Percentiles rank a stretch among this genome's conserved stretches.
These are phyloP conservation scores for Corydoras maculifer DNA, from an alignment of 2,113 vertebrate species.

Conservation along the genomic window DNA sequence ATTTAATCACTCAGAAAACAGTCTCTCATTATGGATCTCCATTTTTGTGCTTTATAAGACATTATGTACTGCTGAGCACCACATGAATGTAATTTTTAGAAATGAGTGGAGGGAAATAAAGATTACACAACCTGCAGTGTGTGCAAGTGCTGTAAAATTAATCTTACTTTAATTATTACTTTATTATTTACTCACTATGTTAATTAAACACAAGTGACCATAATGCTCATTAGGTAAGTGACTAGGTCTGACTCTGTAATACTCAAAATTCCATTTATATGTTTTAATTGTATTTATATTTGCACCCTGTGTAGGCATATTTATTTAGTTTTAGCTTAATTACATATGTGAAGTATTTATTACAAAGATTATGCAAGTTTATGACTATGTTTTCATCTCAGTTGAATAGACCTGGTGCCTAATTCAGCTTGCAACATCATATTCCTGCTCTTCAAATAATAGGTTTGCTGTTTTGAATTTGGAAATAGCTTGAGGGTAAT, in stretches of 20 bases:
- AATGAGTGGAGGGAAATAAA: neutral
- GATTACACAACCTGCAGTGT: neutral
- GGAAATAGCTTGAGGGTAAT: no score
- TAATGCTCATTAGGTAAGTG: neutral
- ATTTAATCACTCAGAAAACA: neutral
- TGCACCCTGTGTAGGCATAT: neutral
- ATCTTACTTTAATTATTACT: neutral
- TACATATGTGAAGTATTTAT: neutral
- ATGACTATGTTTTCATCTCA: no score
- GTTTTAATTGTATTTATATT: neutral
- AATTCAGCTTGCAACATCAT: no score
- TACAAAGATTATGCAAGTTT: no score
- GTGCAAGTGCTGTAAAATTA: neutral
- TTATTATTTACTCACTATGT: constrained; percentile 8
- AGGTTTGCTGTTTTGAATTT: no score
- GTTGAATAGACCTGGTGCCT: no score
- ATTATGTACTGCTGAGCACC: constrained; percentile 9
- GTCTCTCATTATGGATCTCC: neutral
- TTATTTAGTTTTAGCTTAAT: neutral
- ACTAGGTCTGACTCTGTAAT: neutral
- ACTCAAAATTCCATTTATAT: no score
- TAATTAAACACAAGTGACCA: neutral
- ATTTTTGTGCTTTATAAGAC: neutral
- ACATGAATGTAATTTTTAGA: neutral
- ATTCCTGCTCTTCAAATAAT: no score